Base-by-base conservation (phyloP, 2,888 invertebrate species). In the Acrobasis repandana region DNA sequence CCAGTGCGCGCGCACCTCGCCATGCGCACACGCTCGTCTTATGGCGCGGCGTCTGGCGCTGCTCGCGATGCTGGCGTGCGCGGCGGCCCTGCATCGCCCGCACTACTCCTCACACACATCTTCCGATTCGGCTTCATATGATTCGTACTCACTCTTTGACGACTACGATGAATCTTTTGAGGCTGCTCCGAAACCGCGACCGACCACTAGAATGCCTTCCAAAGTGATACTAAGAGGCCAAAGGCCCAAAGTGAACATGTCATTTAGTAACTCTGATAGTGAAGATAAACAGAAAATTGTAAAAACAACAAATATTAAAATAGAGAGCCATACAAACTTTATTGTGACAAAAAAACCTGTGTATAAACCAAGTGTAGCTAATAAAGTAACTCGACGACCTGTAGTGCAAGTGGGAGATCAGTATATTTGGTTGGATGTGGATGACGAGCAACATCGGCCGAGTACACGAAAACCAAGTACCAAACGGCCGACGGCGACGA, bases 1-100 rank as follows among this genome's bases (percentile, higher is more conserved):
- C 90, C 79, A 90, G 90, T 88, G 90, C 91, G 79, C 88, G 85
- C 85, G 91, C 92, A 86, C 86, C 88, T 85, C 92, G 92, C 84
- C 92, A 92, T 90, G 92, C 88, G 82, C 88, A 90, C 88, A 90
- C 91, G 85, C 79, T 77, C 82, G 80, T 76, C 87, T 77, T 86
- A 92, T 91, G 91, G 90, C 90, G 91, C 91, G 89, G 88, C 90
- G 88, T 86, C 83, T 89, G 90, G 85, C 90, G 92, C 91, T 90
- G 88, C 88, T 87, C 68, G 87, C 79, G 85, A 81, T 88, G 73
- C 81, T 86, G 82, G 88, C 82, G 76, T 85, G 83, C 79, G 83
- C 84, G 80, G 83, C 74, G 49, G 58, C 58, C 34, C 36, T 49
- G 58, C 58, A 10, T 16, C 58, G 58, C 49, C 58, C 58, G 58